These are phyloP conservation scores for Acipenser oxyrinchus DNA, from an alignment of 2,797 vertebrate genomes.

Conservation along the genomic window DNA sequence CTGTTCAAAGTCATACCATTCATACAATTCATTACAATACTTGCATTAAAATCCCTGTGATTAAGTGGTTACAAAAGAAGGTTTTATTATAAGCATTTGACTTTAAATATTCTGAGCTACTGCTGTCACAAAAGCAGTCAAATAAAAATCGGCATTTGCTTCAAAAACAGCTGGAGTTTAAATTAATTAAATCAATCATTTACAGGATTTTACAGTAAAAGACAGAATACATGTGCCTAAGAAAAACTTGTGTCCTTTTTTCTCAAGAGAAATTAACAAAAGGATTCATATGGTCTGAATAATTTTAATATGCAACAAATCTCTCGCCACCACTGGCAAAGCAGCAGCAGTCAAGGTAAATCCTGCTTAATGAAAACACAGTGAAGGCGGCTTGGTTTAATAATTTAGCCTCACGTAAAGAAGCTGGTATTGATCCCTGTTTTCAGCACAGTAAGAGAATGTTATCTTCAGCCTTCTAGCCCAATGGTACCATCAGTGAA, in stretches of 20 bases:
- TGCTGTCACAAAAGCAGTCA: neutral
- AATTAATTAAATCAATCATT: too few relatives aligned
- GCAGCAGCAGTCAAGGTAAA: conserved; percentile 57
- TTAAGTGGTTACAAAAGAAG: conserved; percentile 26
- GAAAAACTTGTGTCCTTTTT: too few relatives aligned
- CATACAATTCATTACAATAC: too few relatives aligned
- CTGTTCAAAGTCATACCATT: too few relatives aligned
- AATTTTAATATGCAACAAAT: conserved; percentile 53
- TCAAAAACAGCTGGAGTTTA: too few relatives aligned
- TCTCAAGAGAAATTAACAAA: conserved; percentile 47
- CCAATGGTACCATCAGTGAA: conserved; percentile 66
- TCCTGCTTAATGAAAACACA: conserved; percentile 64
- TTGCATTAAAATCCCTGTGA: conserved; percentile 33
- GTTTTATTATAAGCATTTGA: conserved; percentile 14
- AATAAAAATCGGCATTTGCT: too few relatives aligned
- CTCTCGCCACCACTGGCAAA: conserved; percentile 39
- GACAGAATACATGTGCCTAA: too few relatives aligned
- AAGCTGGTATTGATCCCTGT: conserved; percentile 78
- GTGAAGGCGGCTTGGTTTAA: conserved; percentile 68
- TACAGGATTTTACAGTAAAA: too few relatives aligned
- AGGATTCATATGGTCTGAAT: conserved; percentile 46
- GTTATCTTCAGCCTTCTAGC: conserved; percentile 62
- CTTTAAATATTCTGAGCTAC: conserved; percentile 11
- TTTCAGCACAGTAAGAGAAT: conserved; percentile 73
- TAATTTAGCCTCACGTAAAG: conserved; percentile 77